Conservation (phyloP, 2,113 vertebrate genomes). For the Kryptolebias marmoratus region DNA sequence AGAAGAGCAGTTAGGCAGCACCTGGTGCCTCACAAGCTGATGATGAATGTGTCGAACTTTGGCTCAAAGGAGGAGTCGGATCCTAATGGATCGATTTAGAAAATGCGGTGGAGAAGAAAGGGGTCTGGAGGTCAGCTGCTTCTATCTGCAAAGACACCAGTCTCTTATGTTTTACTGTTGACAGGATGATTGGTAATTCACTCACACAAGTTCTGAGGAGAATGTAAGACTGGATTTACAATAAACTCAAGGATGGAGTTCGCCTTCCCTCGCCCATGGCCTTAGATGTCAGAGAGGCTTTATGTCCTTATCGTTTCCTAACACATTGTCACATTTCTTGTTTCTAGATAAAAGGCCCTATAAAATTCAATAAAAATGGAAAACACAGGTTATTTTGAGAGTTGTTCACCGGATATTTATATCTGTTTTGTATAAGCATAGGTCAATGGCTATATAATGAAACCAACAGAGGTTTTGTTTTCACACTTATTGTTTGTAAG, state of each 20-base stretch:
- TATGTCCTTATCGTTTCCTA: not conserved
- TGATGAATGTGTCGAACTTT: conserved; percentile 16
- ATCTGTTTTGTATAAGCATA: no score
- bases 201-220: conserved; percentile 3
- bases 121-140: conserved; percentile 10
- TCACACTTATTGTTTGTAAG: no score
- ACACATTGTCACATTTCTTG: not conserved
- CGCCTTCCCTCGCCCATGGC: not conserved
- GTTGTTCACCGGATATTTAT: no score
- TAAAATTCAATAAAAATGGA: not conserved
- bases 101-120: not conserved
- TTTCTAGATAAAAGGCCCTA: not conserved
- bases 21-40: conserved; percentile 28
- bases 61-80: not conserved
- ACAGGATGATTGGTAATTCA: conserved; percentile 15
- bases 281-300: not conserved
- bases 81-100: not conserved
- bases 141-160: not conserved
- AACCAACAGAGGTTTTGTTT: no score
- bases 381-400: no score
- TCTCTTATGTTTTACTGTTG: not conserved
- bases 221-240: not conserved
- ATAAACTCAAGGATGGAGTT: conserved; percentile 2
- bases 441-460: no score
- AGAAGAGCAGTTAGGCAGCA: conserved; percentile 9